Conservation (phyloP, 2,113 vertebrate genomes). For the Galeopterus variegatus region DNA sequence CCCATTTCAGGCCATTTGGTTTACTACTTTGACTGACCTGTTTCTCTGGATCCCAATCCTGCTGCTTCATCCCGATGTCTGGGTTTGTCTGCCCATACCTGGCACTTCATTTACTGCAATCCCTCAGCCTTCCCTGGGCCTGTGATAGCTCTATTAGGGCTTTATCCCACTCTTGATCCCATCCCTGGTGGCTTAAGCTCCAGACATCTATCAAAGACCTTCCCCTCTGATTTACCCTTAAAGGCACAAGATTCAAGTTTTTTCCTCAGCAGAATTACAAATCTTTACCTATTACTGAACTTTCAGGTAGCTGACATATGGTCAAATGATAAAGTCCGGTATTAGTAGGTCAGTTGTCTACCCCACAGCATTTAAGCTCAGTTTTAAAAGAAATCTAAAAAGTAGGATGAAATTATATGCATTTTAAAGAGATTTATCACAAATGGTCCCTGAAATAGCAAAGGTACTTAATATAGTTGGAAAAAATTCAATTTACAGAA, state of each 20-base stretch:
- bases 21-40: not conserved
- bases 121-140: not conserved
- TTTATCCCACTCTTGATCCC: not conserved
- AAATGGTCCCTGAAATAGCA: not conserved
- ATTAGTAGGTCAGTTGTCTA: not conserved
- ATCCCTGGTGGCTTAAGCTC: not conserved
- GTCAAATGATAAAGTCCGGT: not conserved
- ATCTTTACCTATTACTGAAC: not conserved
- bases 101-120: not conserved
- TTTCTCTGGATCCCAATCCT: not conserved
- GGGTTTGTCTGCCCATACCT: not conserved
- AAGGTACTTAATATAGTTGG: not conserved
- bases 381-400: conserved; percentile 10
- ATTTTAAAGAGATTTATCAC: not conserved
- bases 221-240: not conserved
- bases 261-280: conserved; percentile 28
- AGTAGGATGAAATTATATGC: not conserved
- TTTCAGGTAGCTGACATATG: not conserved
- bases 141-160: not conserved
- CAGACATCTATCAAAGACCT: not conserved
- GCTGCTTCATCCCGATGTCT: not conserved
- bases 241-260: not conserved
- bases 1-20: not conserved
- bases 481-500: not conserved
- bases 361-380: not conserved